Evolutionary conservation across 2,797 vertebrate species (phyloP), one percentile per base, ranked within the genome.

Genomic region (Karalla daura): DNA sequence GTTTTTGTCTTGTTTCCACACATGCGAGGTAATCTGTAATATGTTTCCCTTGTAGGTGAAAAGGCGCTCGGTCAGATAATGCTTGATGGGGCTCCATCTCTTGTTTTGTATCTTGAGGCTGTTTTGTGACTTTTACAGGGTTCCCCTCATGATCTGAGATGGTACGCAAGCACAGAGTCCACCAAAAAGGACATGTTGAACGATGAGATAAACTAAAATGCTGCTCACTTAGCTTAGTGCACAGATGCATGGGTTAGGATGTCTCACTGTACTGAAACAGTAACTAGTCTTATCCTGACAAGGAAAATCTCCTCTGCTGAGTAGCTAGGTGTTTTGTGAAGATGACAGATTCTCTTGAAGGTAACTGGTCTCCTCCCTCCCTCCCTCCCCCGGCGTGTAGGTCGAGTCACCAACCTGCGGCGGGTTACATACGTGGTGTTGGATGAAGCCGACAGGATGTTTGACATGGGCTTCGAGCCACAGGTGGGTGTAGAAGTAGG

Each of bases 1-100:
- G 18, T 7, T 66, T 24, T 69, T 74, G 68, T 80, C 28, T 86
- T 93, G 93, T 92, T 98, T 96, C 96, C 97, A 97, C 98, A 98
- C 97, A 98, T 98, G 93, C 98, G 94, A 93, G 95, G 97, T 99
- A 98, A 99, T 96, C 97, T 99, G 90, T 98, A 96, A 97, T 99
- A 95, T 99, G 97, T 96, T 97, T 95, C 96, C 95, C 96, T 91
- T 91, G 91, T 97, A 99, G 98, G 97, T 98, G 95, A 94, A 86
- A 83, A 89, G 93, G 94, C 93, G 95, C 71, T 80, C 68, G 87
- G 91, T 96, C 96, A 96, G 92, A 96, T 96, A 95, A 92, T 96
- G 95, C 94, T 95, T 96, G 94, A 96, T 95, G 96, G 94, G 94
- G 95, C 95, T 95, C 93, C 96, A 89, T 94, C 95, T 96, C 95